These are phyloP conservation scores for Cecidostiba fungosa DNA, from an alignment of 2,888 invertebrate genomes.

Conservation along the genomic window DNA sequence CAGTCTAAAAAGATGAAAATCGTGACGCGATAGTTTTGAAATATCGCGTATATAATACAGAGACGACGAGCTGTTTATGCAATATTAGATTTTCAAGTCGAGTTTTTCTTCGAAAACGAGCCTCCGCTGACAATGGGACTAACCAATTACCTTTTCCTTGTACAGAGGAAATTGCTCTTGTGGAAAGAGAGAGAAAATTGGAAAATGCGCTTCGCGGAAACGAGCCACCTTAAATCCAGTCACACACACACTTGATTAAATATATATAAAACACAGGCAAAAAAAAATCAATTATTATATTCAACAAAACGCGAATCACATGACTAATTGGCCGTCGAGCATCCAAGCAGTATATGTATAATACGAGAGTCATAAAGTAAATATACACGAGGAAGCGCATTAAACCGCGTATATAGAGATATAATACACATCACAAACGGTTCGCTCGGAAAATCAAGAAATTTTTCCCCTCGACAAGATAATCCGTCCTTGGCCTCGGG, in stretches of 20 bases:
- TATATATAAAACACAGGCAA: background rate
- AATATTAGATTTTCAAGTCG: background rate
- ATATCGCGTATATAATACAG: too few species aligned
- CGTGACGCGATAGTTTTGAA: background rate
- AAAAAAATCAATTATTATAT: background rate
- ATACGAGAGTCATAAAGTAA: too few species aligned
- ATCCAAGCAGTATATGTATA: too few species aligned
- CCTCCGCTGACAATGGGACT: background rate
- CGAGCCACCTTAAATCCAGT: background rate
- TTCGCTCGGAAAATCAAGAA: conserved; percentile 2
- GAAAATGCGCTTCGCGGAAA: background rate
- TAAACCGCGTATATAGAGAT: background rate
- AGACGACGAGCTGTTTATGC: too few species aligned
- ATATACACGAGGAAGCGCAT: background rate
- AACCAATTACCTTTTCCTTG: conserved; percentile 3
- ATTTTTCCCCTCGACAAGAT: background rate
- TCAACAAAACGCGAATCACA: background rate
- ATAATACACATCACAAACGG: too few species aligned
- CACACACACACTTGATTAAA: background rate
- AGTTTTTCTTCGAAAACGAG: background rate
- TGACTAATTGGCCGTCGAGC: background rate
- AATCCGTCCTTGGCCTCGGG: conserved; percentile 46
- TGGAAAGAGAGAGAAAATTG: background rate
- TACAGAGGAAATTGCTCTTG: too few species aligned
- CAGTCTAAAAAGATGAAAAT: background rate